Percentiles rank a stretch among this genome's conserved stretches.
phyloP scores from a whole-genome alignment of 1,140 invertebrate species.

The Lepidostoma basale region DNA sequence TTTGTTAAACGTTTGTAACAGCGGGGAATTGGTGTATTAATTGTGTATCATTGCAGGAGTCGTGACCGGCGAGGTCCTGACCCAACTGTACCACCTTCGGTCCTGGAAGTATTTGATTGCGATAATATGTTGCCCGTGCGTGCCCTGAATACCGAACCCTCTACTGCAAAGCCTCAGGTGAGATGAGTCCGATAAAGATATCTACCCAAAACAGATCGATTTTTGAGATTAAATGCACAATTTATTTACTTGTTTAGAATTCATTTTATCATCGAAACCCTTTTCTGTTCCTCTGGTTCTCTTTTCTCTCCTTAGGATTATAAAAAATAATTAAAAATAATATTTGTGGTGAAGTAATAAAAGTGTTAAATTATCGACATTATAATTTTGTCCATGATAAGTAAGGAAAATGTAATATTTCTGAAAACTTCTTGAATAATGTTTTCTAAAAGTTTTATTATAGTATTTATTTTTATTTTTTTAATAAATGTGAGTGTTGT shows the following conservation, averaged over 20 bases:
- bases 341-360: too few species aligned
- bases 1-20: conserved; percentile 9
- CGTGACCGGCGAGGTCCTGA: background rate
- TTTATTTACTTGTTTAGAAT: background rate
- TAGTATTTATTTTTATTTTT: too few species aligned
- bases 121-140: conserved; percentile 12
- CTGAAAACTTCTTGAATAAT: too few species aligned
- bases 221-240: background rate
- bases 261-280: too few species aligned
- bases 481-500: too few species aligned
- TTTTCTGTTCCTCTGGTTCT: too few species aligned
- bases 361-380: too few species aligned
- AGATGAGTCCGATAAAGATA: background rate
- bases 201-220: conserved; percentile 1
- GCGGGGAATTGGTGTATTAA: background rate
- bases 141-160: background rate
- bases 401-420: too few species aligned
- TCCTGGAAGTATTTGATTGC: conserved; percentile 14
- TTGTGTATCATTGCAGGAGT: background rate
- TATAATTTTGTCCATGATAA: too few species aligned
- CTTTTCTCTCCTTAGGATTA: too few species aligned
- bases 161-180: background rate
- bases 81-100: background rate
- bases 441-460: too few species aligned
- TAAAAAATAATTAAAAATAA: too few species aligned